Conservation (phyloP, 1,140 invertebrate genomes). For the Penaeus vannamei region DNA sequence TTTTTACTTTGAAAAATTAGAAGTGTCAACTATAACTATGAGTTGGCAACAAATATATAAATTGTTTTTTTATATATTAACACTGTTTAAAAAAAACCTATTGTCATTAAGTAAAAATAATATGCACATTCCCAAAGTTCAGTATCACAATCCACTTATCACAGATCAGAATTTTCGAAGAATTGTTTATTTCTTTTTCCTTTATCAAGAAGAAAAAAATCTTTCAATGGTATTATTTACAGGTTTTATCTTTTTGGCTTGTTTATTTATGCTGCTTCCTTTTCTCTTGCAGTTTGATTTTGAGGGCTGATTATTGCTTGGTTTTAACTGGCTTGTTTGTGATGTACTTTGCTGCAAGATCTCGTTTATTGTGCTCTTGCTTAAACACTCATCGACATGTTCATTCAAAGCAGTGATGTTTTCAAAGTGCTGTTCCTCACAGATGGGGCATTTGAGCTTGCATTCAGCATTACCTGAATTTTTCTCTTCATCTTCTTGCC, state of each 20-base stretch:
- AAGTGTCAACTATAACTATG: too few species aligned
- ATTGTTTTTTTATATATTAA: too few species aligned
- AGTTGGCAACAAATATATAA: too few species aligned
- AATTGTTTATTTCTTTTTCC: too few species aligned
- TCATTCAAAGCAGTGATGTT: slow-evolving; percentile 32
- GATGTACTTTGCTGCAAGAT: slow-evolving; percentile 7
- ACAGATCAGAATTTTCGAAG: too few species aligned
- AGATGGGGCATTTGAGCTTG: slow-evolving; percentile 42
- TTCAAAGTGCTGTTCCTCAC: slow-evolving; percentile 30
- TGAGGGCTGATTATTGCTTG: neutral
- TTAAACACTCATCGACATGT: slow-evolving; percentile 58
- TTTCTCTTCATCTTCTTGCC: neutral
- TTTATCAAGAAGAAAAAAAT: slow-evolving; percentile 1
- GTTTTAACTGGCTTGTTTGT: neutral
- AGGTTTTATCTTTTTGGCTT: slow-evolving; percentile 15
- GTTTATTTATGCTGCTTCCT: slow-evolving; percentile 17
- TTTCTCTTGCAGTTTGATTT: slow-evolving; percentile 24
- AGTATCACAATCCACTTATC: too few species aligned
- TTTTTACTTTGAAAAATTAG: too few species aligned
- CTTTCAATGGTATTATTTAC: slow-evolving; percentile 36
- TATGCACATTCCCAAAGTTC: too few species aligned
- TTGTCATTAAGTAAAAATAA: too few species aligned
- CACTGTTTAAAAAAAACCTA: too few species aligned
- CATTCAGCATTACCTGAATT: neutral
- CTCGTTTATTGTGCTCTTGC: slow-evolving; percentile 35